Evolutionary conservation across 2,888 invertebrate species (phyloP).

Genomic region (Drosophila mimetica): DNA sequence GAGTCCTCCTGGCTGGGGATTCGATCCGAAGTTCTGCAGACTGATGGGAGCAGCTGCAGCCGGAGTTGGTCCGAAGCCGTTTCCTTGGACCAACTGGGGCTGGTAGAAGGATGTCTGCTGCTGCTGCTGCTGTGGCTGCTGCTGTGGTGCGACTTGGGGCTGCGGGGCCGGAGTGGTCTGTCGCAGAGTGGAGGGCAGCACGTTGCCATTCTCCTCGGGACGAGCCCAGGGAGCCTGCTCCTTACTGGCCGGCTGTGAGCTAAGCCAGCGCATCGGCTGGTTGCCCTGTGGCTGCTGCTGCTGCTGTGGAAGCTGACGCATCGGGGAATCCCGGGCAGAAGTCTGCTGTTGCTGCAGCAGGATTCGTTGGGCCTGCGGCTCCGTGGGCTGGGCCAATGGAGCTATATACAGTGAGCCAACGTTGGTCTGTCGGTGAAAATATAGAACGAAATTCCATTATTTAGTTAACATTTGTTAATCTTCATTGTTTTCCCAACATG

Average conservation of each 20-base stretch:
- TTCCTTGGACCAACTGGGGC: conserved; percentile 55
- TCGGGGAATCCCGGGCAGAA: conserved; percentile 84
- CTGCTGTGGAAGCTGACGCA: conserved; percentile 85
- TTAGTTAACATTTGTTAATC: not conserved
- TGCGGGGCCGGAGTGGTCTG: conserved; percentile 84
- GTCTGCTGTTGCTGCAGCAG: conserved; percentile 80
- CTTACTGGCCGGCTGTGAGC: conserved; percentile 72
- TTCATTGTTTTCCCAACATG: not conserved
- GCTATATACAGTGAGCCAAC: conserved; percentile 86
- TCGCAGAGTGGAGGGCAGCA: conserved; percentile 78
- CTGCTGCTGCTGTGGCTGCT: conserved; percentile 45
- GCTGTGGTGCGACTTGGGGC: conserved; percentile 18
- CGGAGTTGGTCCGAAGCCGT: conserved; percentile 58
- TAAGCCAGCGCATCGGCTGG: conserved; percentile 80
- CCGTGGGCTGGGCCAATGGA: conserved; percentile 84
- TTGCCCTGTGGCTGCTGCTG: conserved; percentile 69
- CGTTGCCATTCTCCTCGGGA: conserved; percentile 81
- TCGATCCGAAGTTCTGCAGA: conserved; percentile 74
- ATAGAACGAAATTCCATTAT: not conserved
- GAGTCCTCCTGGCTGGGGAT: conserved; percentile 68
- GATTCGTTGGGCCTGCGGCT: conserved; percentile 80
- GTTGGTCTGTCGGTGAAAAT: conserved; percentile 69
- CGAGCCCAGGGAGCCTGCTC: conserved; percentile 83
- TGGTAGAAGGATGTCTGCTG: conserved; percentile 42
- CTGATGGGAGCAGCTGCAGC: conserved; percentile 31